Base-by-base conservation (phyloP, 35 echinoderm and acorn worm species). In the Apostichopus californicus region DNA sequence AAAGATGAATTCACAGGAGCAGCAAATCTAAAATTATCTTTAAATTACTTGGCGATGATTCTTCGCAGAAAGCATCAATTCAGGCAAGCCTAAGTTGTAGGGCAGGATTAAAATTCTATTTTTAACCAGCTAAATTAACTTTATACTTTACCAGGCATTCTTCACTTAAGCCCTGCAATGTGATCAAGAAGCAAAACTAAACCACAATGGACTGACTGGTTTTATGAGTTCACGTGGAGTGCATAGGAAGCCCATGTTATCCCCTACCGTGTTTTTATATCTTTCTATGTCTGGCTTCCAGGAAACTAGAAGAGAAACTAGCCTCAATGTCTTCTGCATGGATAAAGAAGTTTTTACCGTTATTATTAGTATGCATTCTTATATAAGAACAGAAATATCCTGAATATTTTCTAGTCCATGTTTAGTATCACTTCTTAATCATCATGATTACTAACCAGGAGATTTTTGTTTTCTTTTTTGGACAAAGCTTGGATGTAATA, bases 261-360 rank as follows among this genome's bases (percentile, higher is more conserved):
- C 80, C 52, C 80, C 55, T 12, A 55, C 13, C 17, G 80, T 83
- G 80, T 55, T 83, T 83, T 83, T 79, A 46, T 79, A 83, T 56
- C 80, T 83, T 56, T 83, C 46, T 46, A 46, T 83, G 80, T 83
- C 80, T 83, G 80, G 80, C 53, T 83, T 83, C 80, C 80, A 83
- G 46, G 80, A 83, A 83, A 83, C 46, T 11, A 14, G 52, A 55
- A 83, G 53, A 83, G 64, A 68, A 68, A 68, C 64, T 11, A 68
- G 18, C 64, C 64, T 68, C 18, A 18, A 68, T 68, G 11, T 68
- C 64, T 68, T 68, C 18, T 68, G 18, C 64, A 68, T 68, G 64
- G 10, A 68, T 68, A 68, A 18, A 68, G 64, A 68, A 68, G 11
- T 68, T 68, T 11, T 11, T 17, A 10, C 64, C 5, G 10, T 18